Evolutionary conservation across 2,888 invertebrate species (phyloP).

Genomic region (Schizaphis graminum): DNA sequence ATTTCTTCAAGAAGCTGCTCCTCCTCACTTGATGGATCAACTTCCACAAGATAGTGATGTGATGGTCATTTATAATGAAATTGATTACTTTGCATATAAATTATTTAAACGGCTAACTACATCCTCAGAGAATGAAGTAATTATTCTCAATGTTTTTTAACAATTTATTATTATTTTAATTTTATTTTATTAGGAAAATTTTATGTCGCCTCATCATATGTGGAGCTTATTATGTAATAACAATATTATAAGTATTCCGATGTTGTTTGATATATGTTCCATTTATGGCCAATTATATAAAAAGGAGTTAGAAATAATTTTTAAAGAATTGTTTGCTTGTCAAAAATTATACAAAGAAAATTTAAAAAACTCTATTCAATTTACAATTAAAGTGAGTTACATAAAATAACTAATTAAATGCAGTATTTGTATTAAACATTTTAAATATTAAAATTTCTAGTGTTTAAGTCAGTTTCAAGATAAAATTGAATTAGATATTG

Average conservation of each 20-base stretch:
- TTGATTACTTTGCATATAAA: constrained; percentile 68
- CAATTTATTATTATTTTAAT: not conserved
- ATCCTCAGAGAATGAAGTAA: constrained; percentile 53
- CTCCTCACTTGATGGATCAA: constrained; percentile 75
- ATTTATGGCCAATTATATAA: constrained; percentile 80
- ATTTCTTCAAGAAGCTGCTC: constrained; percentile 82
- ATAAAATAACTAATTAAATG: constrained; percentile 27
- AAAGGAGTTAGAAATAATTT: constrained; percentile 76
- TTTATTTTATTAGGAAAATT: constrained; percentile 71
- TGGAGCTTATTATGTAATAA: constrained; percentile 82
- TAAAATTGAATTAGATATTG: constrained; percentile 56
- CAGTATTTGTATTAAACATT: constrained; percentile 21
- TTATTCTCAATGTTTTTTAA: not conserved
- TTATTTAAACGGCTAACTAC: constrained; percentile 53
- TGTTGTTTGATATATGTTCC: constrained; percentile 83
- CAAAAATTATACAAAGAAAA: constrained; percentile 73
- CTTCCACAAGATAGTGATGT: constrained; percentile 72
- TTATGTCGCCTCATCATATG: constrained; percentile 78
- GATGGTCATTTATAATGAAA: constrained; percentile 75
- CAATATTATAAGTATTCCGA: constrained; percentile 86
- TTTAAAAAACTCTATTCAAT: constrained; percentile 68
- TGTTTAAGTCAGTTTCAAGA: constrained; percentile 55
- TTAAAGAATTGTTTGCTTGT: constrained; percentile 77
- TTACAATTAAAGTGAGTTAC: constrained; percentile 67
- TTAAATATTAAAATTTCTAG: constrained; percentile 28